A percentile compares a stretch with the other conserved stretches of the same genome.
These are phyloP conservation scores for Chrysotoxum bicinctum DNA, from an alignment of 2,888 invertebrate species.

Conservation along the genomic window DNA sequence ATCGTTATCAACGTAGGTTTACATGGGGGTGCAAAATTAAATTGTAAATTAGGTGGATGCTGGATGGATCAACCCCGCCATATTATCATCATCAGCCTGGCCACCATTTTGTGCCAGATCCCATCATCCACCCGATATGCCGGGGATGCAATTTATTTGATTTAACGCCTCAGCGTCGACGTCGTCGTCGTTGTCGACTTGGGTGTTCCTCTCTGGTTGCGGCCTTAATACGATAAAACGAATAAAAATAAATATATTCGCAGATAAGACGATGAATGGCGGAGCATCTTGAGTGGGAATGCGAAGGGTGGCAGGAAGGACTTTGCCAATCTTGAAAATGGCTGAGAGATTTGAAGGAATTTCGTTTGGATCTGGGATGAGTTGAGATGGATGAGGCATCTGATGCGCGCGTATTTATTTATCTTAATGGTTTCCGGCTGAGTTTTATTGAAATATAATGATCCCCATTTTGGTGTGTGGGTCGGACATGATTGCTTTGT, in stretches of 20 bases:
- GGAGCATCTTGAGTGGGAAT: constrained; percentile 62
- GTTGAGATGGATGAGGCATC: constrained; percentile 20
- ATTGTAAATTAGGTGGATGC: constrained; percentile 69
- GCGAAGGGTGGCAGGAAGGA: constrained; percentile 52
- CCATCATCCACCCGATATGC: not conserved
- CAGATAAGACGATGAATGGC: constrained; percentile 70
- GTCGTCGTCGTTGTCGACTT: not conserved
- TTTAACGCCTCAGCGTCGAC: constrained; percentile 73
- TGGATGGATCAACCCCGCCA: constrained; percentile 57
- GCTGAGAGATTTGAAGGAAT: constrained; percentile 61
- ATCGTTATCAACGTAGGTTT: not conserved
- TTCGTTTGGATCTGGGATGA: constrained; percentile 18
- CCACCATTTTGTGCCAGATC: too few relatives aligned
- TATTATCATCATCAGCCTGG: constrained; percentile 18
- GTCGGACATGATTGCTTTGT: constrained; percentile 18
- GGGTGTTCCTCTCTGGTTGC: constrained; percentile 40
- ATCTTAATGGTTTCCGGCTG: constrained; percentile 76
- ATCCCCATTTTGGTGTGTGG: constrained; percentile 55
- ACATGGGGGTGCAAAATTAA: constrained; percentile 8
- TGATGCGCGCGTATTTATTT: constrained; percentile 71
- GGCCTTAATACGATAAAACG: constrained; percentile 72
- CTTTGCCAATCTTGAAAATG: constrained; percentile 43
- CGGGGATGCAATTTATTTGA: constrained; percentile 75
- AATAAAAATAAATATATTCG: constrained; percentile 72
- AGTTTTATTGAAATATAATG: constrained; percentile 75